Percentiles rank a stretch among this genome's conserved stretches.
These are phyloP conservation scores for Nymphalis polychloros DNA, from an alignment of 2,888 invertebrate genomes.

Conservation along the genomic window DNA sequence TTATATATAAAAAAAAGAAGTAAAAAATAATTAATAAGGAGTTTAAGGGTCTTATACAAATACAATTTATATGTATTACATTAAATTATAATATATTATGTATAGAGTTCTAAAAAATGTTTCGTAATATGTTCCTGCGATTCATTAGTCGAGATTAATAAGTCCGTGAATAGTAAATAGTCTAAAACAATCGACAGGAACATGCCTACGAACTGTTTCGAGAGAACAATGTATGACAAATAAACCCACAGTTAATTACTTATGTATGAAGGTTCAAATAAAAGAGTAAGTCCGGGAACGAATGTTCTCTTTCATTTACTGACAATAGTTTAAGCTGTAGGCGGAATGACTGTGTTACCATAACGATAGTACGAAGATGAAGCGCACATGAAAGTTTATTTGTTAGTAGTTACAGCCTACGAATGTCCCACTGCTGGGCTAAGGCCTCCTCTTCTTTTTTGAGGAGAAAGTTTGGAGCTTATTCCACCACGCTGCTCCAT, in stretches of 20 bases:
- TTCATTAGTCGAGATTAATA: background rate
- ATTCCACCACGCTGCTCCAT: too few species aligned
- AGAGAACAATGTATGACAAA: constrained; percentile 37
- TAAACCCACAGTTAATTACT: constrained; percentile 40
- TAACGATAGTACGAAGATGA: background rate
- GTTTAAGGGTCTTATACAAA: too few species aligned
- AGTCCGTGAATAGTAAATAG: background rate
- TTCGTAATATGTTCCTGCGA: background rate
- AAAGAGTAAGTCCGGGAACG: constrained; percentile 40
- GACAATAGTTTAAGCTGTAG: constrained; percentile 37
- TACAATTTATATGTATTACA: background rate
- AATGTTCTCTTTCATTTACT: constrained; percentile 39
- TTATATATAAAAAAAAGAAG: too few species aligned
- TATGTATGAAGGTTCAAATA: constrained; percentile 41
- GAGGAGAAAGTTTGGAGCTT: too few species aligned
- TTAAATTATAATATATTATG: background rate
- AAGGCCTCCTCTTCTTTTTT: too few species aligned
- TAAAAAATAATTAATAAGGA: too few species aligned
- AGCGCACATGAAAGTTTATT: too few species aligned
- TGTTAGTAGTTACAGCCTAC: too few species aligned
- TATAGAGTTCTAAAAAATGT: background rate
- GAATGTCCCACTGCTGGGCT: too few species aligned
- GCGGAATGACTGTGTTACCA: constrained; percentile 7
- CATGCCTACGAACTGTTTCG: constrained; percentile 16
- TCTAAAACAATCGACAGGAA: background rate